A percentile compares a stretch with the other conserved stretches of the same genome.
Conservation (phyloP, 2,797 vertebrate species). For the Picus viridis region DNA sequence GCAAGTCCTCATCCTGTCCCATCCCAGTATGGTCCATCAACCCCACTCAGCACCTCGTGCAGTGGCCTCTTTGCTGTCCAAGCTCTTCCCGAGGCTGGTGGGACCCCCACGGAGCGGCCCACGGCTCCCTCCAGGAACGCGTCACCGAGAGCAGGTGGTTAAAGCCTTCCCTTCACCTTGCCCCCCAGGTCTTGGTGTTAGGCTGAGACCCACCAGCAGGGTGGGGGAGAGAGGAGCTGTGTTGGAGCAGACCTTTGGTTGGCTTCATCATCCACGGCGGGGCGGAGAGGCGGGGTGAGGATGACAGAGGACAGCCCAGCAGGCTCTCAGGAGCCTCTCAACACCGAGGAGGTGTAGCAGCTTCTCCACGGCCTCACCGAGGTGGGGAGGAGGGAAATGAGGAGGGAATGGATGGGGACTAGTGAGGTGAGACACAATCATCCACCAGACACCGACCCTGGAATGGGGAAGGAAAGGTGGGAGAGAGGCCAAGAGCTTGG, state of each 20-base stretch:
- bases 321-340: neutral
- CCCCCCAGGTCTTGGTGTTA: neutral
- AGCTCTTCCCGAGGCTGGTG: neutral
- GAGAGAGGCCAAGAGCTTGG: neutral
- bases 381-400: constrained; percentile 10
- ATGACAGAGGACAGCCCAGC: neutral
- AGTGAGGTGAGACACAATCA: constrained; percentile 43
- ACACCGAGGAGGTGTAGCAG: constrained; percentile 24
- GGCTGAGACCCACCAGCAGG: neutral
- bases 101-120: neutral
- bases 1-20: neutral
- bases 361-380: constrained; percentile 42
- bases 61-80: neutral
- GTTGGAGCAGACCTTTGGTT: constrained; percentile 41
- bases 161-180: neutral
- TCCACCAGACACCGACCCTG: constrained; percentile 16
- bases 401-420: constrained; percentile 49
- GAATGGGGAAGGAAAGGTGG: neutral
- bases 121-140: neutral
- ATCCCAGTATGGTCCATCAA: neutral
- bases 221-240: neutral
- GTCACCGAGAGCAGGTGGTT: neutral
- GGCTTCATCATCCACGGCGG: neutral
- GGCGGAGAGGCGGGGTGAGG: neutral
- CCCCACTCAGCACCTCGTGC: neutral